These are phyloP conservation scores for Lasioglossum oenotherae DNA, from an alignment of 2,888 invertebrate species.

Conservation along the genomic window DNA sequence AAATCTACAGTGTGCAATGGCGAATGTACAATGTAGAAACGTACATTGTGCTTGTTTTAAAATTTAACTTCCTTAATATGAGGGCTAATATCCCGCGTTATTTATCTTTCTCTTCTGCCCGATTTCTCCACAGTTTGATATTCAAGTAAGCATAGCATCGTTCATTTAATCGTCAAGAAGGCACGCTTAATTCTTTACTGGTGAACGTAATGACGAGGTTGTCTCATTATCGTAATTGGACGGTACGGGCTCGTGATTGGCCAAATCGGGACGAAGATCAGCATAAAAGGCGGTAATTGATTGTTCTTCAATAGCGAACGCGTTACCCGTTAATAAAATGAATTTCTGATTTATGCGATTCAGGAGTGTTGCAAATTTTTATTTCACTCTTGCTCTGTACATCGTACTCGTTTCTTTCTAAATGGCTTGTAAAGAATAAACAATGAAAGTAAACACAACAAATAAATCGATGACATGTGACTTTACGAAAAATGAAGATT, in stretches of 20 bases:
- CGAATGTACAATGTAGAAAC: background rate
- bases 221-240: conserved; percentile 23
- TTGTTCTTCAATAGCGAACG: conserved; percentile 19
- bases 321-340: conserved; percentile 20
- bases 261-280: conserved; percentile 32
- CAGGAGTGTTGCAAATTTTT: background rate
- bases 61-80: background rate
- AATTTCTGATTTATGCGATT: conserved; percentile 8
- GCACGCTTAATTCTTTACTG: conserved; percentile 53
- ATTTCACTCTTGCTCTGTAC: conserved; percentile 4
- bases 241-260: conserved; percentile 46
- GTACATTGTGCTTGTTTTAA: background rate
- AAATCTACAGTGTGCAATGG: too few relatives aligned
- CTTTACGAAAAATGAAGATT: background rate
- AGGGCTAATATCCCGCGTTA: background rate
- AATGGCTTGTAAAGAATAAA: background rate
- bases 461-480: background rate
- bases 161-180: conserved; percentile 30
- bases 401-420: background rate
- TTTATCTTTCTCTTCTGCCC: conserved; percentile 22
- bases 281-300: conserved; percentile 33
- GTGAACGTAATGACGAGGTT: conserved; percentile 43
- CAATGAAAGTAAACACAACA: background rate
- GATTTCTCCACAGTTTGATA: conserved; percentile 33
- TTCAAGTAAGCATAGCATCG: conserved; percentile 23